Evolutionary conservation across 2,888 invertebrate genomes (phyloP).

Genomic region (Lordiphosa fenestrarum): DNA sequence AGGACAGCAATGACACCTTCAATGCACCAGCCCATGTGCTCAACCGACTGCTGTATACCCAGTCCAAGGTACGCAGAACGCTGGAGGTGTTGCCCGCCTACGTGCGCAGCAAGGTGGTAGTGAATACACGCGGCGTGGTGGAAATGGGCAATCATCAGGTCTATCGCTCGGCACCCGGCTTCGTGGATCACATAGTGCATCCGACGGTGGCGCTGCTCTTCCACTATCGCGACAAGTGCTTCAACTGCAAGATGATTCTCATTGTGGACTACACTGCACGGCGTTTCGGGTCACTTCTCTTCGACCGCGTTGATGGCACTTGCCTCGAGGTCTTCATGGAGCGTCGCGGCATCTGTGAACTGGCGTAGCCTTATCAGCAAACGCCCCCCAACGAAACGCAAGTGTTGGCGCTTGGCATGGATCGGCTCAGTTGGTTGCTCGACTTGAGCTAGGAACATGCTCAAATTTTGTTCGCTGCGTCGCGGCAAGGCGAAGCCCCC

Average conservation of each 20-base stretch:
- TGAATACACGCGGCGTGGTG: constrained; percentile 89
- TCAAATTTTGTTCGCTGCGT: constrained; percentile 76
- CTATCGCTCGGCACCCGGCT: constrained; percentile 68
- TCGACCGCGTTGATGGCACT: constrained; percentile 76
- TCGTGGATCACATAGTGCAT: constrained; percentile 70
- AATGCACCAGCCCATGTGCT: constrained; percentile 65
- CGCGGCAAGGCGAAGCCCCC: constrained; percentile 32
- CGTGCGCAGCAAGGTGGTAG: constrained; percentile 92
- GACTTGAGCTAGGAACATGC: constrained; percentile 53
- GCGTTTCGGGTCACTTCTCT: constrained; percentile 77
- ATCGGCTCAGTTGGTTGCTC: constrained; percentile 18
- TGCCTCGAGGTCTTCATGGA: constrained; percentile 73
- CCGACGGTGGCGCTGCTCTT: constrained; percentile 76
- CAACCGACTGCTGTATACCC: constrained; percentile 78
- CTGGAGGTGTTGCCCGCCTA: constrained; percentile 82
- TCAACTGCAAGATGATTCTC: constrained; percentile 68
- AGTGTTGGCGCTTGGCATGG: constrained; percentile 3
- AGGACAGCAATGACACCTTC: constrained; percentile 80
- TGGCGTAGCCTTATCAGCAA: constrained; percentile 43
- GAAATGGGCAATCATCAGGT: constrained; percentile 95
- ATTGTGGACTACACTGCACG: constrained; percentile 76
- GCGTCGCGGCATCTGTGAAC: constrained; percentile 67
- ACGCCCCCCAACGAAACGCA: constrained; percentile 56
- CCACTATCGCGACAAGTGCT: constrained; percentile 78
- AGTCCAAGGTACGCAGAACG: constrained; percentile 78